Evolutionary conservation across 2,888 invertebrate species (phyloP).

Genomic region (Peribatodes rhomboidaria): DNA sequence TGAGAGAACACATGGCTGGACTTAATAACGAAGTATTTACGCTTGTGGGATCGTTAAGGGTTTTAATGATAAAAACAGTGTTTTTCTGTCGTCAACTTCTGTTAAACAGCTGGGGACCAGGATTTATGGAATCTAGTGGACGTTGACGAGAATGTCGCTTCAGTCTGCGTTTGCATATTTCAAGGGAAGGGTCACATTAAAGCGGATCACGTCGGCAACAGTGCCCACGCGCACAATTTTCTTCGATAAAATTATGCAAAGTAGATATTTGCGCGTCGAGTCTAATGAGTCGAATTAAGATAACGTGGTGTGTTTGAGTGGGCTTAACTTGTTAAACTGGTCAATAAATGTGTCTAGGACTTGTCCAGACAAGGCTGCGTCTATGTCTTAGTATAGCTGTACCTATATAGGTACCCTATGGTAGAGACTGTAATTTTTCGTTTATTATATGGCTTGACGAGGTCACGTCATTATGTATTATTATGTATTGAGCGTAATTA

Average conservation of each 20-base stretch:
- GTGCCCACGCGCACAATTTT: conserved; percentile 79
- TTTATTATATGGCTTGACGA: conserved; percentile 29
- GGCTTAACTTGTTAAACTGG: conserved; percentile 70
- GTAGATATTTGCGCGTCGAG: conserved; percentile 73
- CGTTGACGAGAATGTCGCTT: conserved; percentile 38
- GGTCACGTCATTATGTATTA: conserved; percentile 30
- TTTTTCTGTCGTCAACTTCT: conserved; percentile 40
- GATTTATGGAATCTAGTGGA: conserved; percentile 25
- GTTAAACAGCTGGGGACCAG: conserved; percentile 28
- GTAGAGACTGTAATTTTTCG: conserved; percentile 23
- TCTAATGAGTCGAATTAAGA: conserved; percentile 82
- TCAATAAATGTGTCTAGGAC: conserved; percentile 72
- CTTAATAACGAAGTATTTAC: conserved; percentile 62
- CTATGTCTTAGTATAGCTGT: neutral
- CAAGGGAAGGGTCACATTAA: conserved; percentile 74
- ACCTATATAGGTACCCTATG: neutral
- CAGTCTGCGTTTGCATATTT: conserved; percentile 70
- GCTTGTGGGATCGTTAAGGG: conserved; percentile 67
- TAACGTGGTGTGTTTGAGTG: conserved; percentile 66
- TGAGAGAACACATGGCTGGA: conserved; percentile 58
- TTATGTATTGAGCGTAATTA: conserved; percentile 34
- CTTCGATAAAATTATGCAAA: conserved; percentile 82
- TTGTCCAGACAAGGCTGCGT: conserved; percentile 62
- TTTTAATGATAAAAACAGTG: conserved; percentile 64
- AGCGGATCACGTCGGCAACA: conserved; percentile 67